Evolutionary conservation across 2,797 vertebrate species (phyloP).

Genomic region (Sardinella longiceps): DNA sequence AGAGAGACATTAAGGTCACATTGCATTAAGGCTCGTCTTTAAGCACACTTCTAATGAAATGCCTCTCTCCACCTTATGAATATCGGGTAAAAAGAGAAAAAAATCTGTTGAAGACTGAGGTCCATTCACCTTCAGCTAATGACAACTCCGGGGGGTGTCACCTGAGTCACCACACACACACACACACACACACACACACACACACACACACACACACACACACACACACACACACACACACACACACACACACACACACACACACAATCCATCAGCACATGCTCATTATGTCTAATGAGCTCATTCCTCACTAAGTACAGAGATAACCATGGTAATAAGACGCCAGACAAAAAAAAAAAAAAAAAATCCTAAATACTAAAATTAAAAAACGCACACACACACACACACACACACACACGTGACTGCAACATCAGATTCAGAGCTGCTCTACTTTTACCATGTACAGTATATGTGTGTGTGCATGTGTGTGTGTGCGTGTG

Average conservation of each 20-base stretch:
- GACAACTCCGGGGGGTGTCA: conserved; percentile 17
- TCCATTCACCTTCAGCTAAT: background rate
- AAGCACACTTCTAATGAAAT: conserved; percentile 21
- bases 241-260: conserved; percentile 3
- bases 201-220: background rate
- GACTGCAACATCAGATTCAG: no score
- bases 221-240: conserved; percentile 5
- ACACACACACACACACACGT: background rate
- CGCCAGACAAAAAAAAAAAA: background rate
- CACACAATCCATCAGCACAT: conserved; percentile 35
- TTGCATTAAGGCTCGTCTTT: conserved; percentile 49
- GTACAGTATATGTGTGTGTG: no score
- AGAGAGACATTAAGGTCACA: conserved; percentile 18
- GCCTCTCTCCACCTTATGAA: background rate
- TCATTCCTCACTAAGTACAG: conserved; percentile 2
- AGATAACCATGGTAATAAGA: conserved; percentile 1
- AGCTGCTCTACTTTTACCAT: no score
- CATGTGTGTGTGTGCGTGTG: conserved; percentile 16
- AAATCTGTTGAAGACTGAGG: background rate
- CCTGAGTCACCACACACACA: conserved; percentile 22
- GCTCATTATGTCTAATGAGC: conserved; percentile 47
- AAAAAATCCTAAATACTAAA: background rate
- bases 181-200: background rate
- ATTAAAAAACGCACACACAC: background rate
- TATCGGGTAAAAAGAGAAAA: background rate